These are phyloP conservation scores for Drosophila murphyi DNA, from an alignment of 1,140 invertebrate species.

Conservation along the genomic window DNA sequence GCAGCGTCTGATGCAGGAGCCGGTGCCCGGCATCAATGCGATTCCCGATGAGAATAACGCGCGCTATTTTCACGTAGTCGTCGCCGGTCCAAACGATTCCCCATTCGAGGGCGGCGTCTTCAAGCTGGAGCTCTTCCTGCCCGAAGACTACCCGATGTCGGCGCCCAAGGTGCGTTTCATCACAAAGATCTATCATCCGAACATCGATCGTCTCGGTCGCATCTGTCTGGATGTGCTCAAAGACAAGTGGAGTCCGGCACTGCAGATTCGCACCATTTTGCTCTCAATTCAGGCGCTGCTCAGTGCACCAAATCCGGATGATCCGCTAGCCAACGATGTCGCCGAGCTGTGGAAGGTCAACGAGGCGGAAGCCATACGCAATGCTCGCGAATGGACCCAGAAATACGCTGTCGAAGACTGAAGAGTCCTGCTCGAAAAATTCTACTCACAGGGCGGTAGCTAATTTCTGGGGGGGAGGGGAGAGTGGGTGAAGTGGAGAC, in stretches of 20 bases:
- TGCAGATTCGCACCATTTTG: conserved; percentile 98
- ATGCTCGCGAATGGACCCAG: conserved; percentile 96
- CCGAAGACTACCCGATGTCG: conserved; percentile 91
- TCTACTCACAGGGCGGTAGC: conserved; percentile 6
- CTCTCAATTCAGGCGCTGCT: conserved; percentile 97
- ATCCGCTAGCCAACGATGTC: conserved; percentile 97
- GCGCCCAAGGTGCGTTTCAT: conserved; percentile 92
- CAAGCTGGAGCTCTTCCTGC: conserved; percentile 90
- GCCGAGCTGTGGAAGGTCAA: conserved; percentile 96
- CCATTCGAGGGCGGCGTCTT: conserved; percentile 91
- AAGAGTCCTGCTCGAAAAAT: conserved; percentile 21
- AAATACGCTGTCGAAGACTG: conserved; percentile 88
- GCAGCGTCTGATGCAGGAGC: conserved; percentile 98
- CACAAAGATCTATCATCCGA: conserved; percentile 93
- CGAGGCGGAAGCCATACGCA: conserved; percentile 94
- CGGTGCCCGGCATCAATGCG: conserved; percentile 97
- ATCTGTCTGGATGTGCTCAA: conserved; percentile 91
- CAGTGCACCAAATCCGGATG: conserved; percentile 98
- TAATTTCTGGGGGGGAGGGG: conserved; percentile 11
- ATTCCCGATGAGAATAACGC: conserved; percentile 97
- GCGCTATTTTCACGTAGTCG: conserved; percentile 97
- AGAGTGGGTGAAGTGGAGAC: neutral
- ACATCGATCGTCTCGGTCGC: conserved; percentile 90
- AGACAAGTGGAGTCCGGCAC: conserved; percentile 97
- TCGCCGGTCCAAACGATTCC: conserved; percentile 91